phyloP scores from a whole-genome alignment of 2,797 vertebrate genomes.

The Dallia pectoralis region DNA sequence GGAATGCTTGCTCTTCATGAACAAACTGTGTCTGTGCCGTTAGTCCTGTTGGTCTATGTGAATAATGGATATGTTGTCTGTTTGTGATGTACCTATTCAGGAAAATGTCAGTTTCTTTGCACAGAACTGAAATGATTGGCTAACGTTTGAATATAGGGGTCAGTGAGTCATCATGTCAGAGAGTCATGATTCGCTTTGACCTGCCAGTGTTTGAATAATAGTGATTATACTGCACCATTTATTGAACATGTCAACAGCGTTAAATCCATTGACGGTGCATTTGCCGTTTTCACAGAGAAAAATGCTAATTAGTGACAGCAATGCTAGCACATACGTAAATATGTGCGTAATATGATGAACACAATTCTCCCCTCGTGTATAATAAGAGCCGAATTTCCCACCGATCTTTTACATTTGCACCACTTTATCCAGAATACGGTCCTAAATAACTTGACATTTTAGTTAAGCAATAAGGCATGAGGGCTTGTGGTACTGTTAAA shows the following conservation, averaged over 20 bases:
- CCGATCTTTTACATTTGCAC: background rate
- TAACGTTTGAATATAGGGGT: background rate
- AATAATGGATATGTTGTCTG: slow-evolving; percentile 22
- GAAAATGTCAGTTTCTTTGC: slow-evolving; percentile 26
- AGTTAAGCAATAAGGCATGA: background rate
- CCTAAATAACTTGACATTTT: background rate
- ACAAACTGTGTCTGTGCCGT: slow-evolving; percentile 29
- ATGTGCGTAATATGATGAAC: background rate
- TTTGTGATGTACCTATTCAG: slow-evolving; percentile 20
- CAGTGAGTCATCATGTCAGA: background rate
- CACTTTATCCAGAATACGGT: background rate
- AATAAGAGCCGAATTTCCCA: background rate
- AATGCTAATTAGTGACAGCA: background rate
- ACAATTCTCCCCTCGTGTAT: background rate
- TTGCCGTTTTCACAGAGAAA: background rate
- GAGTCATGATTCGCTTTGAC: background rate
- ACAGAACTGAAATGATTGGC: slow-evolving; percentile 26
- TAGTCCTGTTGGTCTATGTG: slow-evolving; percentile 18
- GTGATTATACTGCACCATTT: background rate
- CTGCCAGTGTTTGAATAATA: slow-evolving; percentile 12
- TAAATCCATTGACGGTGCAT: background rate
- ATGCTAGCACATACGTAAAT: background rate
- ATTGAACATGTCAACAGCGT: background rate
- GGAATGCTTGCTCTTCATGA: slow-evolving; percentile 25
- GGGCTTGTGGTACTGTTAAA: background rate